Conservation (phyloP, 2,797 vertebrate species). For the Acanthiza pusilla region DNA sequence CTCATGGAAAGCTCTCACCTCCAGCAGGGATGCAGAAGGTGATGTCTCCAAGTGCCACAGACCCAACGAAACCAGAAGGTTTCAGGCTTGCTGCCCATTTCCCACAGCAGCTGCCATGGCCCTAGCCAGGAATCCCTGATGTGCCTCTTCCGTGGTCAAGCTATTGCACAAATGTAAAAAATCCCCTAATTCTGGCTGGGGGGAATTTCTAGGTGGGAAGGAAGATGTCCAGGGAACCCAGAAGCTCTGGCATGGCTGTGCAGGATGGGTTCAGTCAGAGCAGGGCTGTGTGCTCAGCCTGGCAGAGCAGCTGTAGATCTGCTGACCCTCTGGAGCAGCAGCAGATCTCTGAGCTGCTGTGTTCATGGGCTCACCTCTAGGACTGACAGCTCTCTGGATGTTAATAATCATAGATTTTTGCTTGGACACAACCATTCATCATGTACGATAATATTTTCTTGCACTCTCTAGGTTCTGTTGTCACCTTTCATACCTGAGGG, state of each 20-base stretch:
- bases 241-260: not conserved
- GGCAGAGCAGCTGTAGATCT: not conserved
- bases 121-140: not conserved
- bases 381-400: not conserved
- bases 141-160: not conserved
- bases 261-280: not conserved
- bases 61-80: not conserved
- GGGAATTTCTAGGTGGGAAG: not conserved
- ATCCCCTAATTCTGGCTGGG: not conserved
- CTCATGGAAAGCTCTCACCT: not conserved
- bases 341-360: not conserved
- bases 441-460: not conserved
- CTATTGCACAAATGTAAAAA: not conserved
- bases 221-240: not conserved
- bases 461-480: not conserved
- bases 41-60: rapidly evolving
- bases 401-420: not conserved
- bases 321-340: not conserved
- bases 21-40: rapidly evolving
- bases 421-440: not conserved
- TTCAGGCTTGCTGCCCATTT: not conserved
- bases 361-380: not conserved
- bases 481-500: not conserved
- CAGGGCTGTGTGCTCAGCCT: not conserved
- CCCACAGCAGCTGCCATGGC: not conserved